phyloP scores from a whole-genome alignment of 2,888 invertebrate genomes.

The Hirtodrosophila duncani region DNA sequence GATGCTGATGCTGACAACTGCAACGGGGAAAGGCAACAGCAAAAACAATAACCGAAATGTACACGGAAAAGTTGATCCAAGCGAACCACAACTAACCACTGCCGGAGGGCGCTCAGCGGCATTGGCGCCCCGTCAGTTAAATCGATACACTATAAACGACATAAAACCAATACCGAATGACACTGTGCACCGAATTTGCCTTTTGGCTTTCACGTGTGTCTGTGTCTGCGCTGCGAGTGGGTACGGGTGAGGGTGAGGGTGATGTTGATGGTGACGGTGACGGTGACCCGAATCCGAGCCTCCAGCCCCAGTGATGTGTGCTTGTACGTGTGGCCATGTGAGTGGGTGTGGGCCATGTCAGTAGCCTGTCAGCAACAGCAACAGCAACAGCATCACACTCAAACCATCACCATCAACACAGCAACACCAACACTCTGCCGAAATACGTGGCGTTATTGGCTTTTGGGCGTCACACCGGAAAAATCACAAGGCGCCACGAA shows the following conservation, averaged over 20 bases:
- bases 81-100: slow-evolving; percentile 27
- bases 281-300: slow-evolving; percentile 3
- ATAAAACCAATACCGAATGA: slow-evolving; percentile 55
- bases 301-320: background rate
- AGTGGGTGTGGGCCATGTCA: slow-evolving; percentile 45
- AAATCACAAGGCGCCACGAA: slow-evolving; percentile 36
- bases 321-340: slow-evolving; percentile 12
- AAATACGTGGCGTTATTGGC: slow-evolving; percentile 54
- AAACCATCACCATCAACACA: slow-evolving; percentile 7
- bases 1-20: slow-evolving; percentile 44
- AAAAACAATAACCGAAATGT: slow-evolving; percentile 13
- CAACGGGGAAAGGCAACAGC: slow-evolving; percentile 18
- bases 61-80: slow-evolving; percentile 13
- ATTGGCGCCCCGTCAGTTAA: slow-evolving; percentile 45
- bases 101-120: slow-evolving; percentile 30
- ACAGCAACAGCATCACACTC: slow-evolving; percentile 26
- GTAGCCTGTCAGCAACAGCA: slow-evolving; percentile 63
- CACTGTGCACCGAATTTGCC: slow-evolving; percentile 60
- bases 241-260: too few relatives aligned
- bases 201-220: slow-evolving; percentile 11
- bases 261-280: background rate
- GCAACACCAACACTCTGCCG: slow-evolving; percentile 4
- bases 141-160: slow-evolving; percentile 64
- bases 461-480: slow-evolving; percentile 49
- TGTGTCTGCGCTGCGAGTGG: slow-evolving; percentile 5